phyloP scores from a whole-genome alignment of 2,888 invertebrate genomes.

The Sisyra terminalis region DNA sequence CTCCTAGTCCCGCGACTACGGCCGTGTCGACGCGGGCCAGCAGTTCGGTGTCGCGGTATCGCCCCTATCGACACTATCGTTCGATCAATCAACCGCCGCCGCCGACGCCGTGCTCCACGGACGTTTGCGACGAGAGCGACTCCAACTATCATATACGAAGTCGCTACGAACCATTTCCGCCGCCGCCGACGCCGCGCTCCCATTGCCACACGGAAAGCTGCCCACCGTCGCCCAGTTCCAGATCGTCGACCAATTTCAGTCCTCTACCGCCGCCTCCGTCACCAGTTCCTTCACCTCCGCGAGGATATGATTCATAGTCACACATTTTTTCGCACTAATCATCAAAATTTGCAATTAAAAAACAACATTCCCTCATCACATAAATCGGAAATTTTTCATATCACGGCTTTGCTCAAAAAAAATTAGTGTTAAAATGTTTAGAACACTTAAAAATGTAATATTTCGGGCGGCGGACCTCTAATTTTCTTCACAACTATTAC shows the following conservation, averaged over 20 bases:
- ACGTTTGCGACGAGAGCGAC: conserved; percentile 83
- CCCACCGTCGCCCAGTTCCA: conserved; percentile 50
- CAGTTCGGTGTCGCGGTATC: conserved; percentile 42
- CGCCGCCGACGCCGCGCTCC: conserved; percentile 58
- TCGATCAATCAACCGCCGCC: conserved; percentile 75
- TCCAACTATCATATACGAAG: conserved; percentile 46
- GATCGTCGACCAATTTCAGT: conserved; percentile 63
- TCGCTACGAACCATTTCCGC: conserved; percentile 51
- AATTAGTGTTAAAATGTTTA: no score
- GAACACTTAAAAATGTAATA: no score
- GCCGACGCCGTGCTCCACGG: conserved; percentile 88
- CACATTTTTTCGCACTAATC: no score
- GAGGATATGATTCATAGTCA: conserved; percentile 25
- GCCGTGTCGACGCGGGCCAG: conserved; percentile 36
- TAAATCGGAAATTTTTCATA: no score
- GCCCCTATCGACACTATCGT: conserved; percentile 60
- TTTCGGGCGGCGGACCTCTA: no score
- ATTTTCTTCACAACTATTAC: no score
- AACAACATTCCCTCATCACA: no score
- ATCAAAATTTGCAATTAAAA: no score
- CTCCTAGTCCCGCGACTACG: conserved; percentile 76
- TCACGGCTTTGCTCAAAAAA: no score
- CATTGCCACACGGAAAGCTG: conserved; percentile 58
- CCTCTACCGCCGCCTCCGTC: conserved; percentile 77
- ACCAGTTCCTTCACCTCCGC: conserved; percentile 45